These are phyloP conservation scores for Lepus europaeus DNA, from an alignment of 2,113 vertebrate genomes.

Conservation along the genomic window DNA sequence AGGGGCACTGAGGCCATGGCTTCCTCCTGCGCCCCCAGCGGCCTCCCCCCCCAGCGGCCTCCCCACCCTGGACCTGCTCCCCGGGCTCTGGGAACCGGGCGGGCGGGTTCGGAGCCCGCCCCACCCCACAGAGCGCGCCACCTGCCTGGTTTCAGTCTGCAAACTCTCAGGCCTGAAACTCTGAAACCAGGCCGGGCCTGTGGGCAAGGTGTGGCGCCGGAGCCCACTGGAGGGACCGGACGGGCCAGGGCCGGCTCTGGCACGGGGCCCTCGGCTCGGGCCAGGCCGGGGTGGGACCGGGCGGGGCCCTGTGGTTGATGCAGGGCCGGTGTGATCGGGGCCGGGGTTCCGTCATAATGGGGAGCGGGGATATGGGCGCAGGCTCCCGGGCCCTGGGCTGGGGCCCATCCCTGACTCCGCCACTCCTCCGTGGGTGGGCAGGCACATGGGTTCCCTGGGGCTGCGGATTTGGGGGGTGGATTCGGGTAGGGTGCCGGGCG, in stretches of 20 bases:
- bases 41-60: neutral
- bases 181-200: slow-evolving; percentile 21
- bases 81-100: slow-evolving; percentile 62
- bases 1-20: neutral
- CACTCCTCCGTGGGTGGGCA: neutral
- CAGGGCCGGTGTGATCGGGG: neutral
- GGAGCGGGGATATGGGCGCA: neutral
- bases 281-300: neutral
- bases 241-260: slow-evolving; percentile 31
- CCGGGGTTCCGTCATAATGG: accelerated
- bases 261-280: neutral
- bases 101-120: slow-evolving; percentile 65
- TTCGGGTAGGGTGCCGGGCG: no score
- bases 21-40: no score
- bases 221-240: slow-evolving; percentile 69
- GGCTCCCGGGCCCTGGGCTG: accelerated
- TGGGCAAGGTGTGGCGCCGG: slow-evolving; percentile 35
- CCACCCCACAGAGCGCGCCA: slow-evolving; percentile 13
- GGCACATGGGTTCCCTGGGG: neutral
- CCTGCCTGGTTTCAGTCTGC: slow-evolving; percentile 66
- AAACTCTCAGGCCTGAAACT: slow-evolving; percentile 51
- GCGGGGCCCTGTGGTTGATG: accelerated
- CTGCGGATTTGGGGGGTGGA: neutral
- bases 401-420: neutral
- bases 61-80: neutral